These are phyloP conservation scores for Sylvicapra grimmia DNA, from an alignment of 2,113 vertebrate genomes.

Conservation along the genomic window DNA sequence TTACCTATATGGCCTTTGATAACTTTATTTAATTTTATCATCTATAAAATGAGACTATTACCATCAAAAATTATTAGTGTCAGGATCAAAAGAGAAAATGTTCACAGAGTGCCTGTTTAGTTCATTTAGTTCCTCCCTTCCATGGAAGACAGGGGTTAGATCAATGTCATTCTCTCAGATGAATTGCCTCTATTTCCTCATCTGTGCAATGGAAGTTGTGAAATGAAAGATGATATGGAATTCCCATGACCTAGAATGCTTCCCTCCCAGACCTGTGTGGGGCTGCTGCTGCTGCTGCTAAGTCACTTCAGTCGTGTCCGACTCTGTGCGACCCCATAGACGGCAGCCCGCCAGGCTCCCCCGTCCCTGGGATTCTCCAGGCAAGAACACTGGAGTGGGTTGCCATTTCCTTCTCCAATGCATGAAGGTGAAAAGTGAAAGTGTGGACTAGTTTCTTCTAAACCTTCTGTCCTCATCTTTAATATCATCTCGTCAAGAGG, in stretches of 20 bases:
- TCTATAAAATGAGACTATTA: constrained; percentile 21
- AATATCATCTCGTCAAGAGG: neutral
- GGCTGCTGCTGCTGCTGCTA: too few relatives aligned
- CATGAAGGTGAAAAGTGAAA: too few relatives aligned
- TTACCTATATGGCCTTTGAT: neutral
- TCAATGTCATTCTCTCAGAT: neutral
- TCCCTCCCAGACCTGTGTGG: neutral
- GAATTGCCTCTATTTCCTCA: neutral
- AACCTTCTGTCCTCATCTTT: neutral
- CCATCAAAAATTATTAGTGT: neutral
- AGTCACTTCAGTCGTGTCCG: too few relatives aligned
- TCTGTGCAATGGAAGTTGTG: neutral
- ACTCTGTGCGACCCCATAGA: too few relatives aligned
- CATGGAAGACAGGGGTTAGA: neutral
- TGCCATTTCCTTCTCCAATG: too few relatives aligned
- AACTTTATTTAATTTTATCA: constrained; percentile 27
- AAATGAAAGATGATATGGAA: neutral
- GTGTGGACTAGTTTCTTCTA: neutral
- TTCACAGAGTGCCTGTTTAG: neutral
- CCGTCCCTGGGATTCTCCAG: too few relatives aligned
- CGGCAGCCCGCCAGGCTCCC: too few relatives aligned
- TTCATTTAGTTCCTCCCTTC: neutral
- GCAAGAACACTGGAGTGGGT: too few relatives aligned
- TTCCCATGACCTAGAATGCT: neutral
- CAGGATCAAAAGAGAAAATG: neutral